Conservation (phyloP, 2,797 vertebrate genomes). For the Acipenser ruthenus region DNA sequence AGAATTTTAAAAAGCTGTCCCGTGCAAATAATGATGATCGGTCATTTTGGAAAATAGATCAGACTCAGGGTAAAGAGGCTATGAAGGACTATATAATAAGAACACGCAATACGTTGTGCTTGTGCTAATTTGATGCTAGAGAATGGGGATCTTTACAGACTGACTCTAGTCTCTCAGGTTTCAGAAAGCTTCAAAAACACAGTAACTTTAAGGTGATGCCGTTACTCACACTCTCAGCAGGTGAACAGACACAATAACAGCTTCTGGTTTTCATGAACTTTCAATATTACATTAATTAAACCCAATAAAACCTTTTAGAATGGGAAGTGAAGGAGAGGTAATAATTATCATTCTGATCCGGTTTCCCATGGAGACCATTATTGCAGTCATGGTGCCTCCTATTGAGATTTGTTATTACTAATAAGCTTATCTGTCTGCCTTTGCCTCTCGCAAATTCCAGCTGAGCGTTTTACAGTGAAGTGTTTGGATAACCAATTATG, state of each 20-base stretch:
- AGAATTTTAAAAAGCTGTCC: too few relatives aligned
- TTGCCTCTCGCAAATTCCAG: background rate
- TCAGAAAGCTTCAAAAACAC: too few relatives aligned
- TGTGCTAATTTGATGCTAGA: too few relatives aligned
- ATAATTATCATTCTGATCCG: slow-evolving; percentile 13
- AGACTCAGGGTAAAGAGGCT: too few relatives aligned
- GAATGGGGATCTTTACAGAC: too few relatives aligned
- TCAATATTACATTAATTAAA: background rate
- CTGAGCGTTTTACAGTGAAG: background rate
- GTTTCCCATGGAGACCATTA: slow-evolving; percentile 11
- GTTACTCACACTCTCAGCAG: background rate
- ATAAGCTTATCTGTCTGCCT: slow-evolving; percentile 7
- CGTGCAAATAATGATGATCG: too few relatives aligned
- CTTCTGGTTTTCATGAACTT: background rate
- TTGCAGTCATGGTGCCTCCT: slow-evolving; percentile 1
- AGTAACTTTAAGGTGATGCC: too few relatives aligned
- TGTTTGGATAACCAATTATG: too few relatives aligned
- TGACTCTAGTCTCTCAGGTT: too few relatives aligned
- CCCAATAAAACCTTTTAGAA: background rate
- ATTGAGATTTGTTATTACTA: slow-evolving; percentile 13
- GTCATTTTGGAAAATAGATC: too few relatives aligned
- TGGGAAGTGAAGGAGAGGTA: background rate
- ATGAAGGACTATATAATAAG: too few relatives aligned
- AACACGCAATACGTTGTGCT: too few relatives aligned
- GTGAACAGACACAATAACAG: background rate